Percentiles rank a stretch among this genome's conserved stretches.
These are phyloP conservation scores for Anniella stebbinsi DNA, from an alignment of 2,797 vertebrate species.

Conservation along the genomic window DNA sequence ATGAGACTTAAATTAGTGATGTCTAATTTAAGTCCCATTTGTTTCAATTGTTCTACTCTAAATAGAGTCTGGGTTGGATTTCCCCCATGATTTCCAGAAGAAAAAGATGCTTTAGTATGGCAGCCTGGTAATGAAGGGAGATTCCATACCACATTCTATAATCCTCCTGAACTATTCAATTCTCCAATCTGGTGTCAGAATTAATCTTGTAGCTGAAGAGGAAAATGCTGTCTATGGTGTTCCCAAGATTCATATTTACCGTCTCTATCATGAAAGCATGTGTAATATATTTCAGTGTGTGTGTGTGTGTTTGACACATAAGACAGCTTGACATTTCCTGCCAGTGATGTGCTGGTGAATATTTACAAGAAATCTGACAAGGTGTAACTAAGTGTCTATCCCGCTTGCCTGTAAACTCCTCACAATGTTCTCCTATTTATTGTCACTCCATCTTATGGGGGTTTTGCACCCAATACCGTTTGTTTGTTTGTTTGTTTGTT, in stretches of 20 bases:
- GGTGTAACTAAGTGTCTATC: not conserved
- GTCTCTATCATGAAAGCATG: constrained; percentile 5
- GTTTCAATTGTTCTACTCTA: too few species aligned
- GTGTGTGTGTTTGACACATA: not conserved
- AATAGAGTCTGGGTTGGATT: too few species aligned
- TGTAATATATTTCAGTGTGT: constrained; percentile 18
- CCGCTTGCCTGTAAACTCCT: not conserved
- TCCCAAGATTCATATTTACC: constrained; percentile 10
- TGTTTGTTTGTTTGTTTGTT: too few species aligned
- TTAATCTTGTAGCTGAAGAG: constrained; percentile 6
- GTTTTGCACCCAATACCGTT: not conserved
- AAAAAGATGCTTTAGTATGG: not conserved
- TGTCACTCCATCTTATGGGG: not conserved
- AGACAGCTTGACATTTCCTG: constrained; percentile 14
- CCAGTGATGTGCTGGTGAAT: not conserved
- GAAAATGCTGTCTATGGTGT: constrained; percentile 26
- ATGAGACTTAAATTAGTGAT: too few species aligned
- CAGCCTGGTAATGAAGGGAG: not conserved
- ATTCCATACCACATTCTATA: not conserved
- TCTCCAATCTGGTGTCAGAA: constrained; percentile 7
- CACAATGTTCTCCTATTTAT: not conserved
- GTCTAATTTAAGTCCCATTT: too few species aligned
- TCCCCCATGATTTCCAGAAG: not conserved
- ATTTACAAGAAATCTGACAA: not conserved
- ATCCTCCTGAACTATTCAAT: not conserved